Conservation (phyloP, 2,888 invertebrate species). For the Agrotis puta region DNA sequence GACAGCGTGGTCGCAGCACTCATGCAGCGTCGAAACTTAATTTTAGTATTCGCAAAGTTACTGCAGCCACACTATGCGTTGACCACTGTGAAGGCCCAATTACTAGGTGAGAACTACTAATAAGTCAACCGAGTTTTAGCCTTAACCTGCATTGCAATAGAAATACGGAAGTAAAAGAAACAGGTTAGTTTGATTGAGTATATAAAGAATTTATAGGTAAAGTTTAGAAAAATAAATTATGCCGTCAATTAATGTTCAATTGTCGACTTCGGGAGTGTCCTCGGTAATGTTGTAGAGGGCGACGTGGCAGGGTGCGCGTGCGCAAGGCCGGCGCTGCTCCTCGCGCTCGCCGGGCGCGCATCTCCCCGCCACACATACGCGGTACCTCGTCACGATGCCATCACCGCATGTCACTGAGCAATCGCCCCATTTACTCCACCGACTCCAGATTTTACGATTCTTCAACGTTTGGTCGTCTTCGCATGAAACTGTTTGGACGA, state of each 20-base stretch:
- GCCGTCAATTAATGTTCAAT: slow-evolving; percentile 26
- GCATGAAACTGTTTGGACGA: slow-evolving; percentile 55
- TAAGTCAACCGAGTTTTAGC: too few species aligned
- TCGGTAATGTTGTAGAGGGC: slow-evolving; percentile 43
- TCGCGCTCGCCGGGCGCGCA: slow-evolving; percentile 85
- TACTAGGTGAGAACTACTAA: too few species aligned
- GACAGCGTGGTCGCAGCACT: too few species aligned
- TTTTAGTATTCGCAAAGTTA: too few species aligned
- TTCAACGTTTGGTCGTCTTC: slow-evolving; percentile 72
- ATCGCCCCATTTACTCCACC: slow-evolving; percentile 85
- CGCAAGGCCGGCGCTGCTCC: slow-evolving; percentile 80
- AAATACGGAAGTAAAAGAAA: background rate
- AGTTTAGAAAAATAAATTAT: background rate
- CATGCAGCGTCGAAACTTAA: too few species aligned
- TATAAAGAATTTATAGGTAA: background rate
- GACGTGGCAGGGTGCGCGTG: slow-evolving; percentile 72
- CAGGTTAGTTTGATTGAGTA: background rate
- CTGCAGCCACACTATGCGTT: too few species aligned
- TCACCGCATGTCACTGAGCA: slow-evolving; percentile 84
- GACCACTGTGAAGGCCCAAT: too few species aligned
- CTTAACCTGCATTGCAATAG: too few species aligned
- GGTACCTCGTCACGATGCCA: slow-evolving; percentile 75
- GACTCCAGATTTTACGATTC: slow-evolving; percentile 83
- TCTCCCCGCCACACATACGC: slow-evolving; percentile 80
- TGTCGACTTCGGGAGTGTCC: slow-evolving; percentile 63